Base-by-base conservation (phyloP, 2,888 invertebrate genomes). In the Crocallis elinguaria region DNA sequence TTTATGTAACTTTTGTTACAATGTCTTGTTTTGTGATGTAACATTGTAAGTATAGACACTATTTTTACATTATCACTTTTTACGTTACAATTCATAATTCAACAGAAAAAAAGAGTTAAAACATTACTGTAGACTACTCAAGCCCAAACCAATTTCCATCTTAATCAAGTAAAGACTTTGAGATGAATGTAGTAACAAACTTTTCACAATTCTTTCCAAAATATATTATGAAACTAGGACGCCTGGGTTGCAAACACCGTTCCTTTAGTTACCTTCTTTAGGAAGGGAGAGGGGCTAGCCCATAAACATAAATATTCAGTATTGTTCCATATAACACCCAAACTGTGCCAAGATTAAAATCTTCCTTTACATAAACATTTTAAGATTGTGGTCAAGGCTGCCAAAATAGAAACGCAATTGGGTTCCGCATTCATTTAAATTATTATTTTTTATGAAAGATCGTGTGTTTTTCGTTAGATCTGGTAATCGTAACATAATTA, bases 281-380 rank as follows among this genome's bases (percentile, higher is more conserved):
- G 29, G 5, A 4, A 3, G 3, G 36, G 29, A 14, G 5, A 14
- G 6, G n/a, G n/a, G 5, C 19, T 5, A 19, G 5, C 19, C 19
- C 5, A 19, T 19, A n/a, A n/a, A n/a, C 39, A 64, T 67, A 67
- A 61, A 68, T 68, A 67, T 67, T 68, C 62, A 66, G 57, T 36
- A 21, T 41, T 48, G 50, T 51, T 39, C 50, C 7, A 50, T 58
- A 46, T 33, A 41, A 38, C 25, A 37, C 30, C 36, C 32, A 42
- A 48, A 45, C 53, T 16, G 50, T 68, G 68, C 68, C 64, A 67
- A 66, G 45, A 62, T 32, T 41, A 29, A 23, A 30, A 16, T 9
- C 25, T 43, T 36, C 29, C 14, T 29, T 56, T 57, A 54, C 62
- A 60, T 53, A 60, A 53, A 49, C 41, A 35, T 35, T 17, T 8